Percentiles rank a stretch among this genome's conserved stretches.
Evolutionary conservation across 2,797 vertebrate species (phyloP).

Genomic region (Pseudochromis fuscus): DNA sequence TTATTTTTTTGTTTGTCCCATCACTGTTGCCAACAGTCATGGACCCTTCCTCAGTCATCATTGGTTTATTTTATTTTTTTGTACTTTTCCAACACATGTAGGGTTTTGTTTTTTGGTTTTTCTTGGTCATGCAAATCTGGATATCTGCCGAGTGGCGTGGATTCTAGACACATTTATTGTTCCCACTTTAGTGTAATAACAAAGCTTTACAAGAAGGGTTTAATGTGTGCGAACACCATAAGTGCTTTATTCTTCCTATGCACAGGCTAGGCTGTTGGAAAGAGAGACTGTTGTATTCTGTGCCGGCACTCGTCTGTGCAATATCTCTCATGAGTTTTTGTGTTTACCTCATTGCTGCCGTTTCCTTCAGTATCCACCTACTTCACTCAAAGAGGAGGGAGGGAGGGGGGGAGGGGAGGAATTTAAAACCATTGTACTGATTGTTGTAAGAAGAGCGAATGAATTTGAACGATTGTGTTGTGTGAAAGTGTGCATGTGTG

Average conservation of each 20-base stretch:
- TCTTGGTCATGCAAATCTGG: slow-evolving; percentile 68
- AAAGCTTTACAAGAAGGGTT: slow-evolving; percentile 90
- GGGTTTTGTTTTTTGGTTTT: no score
- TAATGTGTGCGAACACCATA: slow-evolving; percentile 96
- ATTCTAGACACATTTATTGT: slow-evolving; percentile 61
- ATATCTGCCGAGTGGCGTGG: slow-evolving; percentile 60
- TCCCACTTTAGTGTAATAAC: slow-evolving; percentile 81
- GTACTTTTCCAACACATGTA: slow-evolving; percentile 59
- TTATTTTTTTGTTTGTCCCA: slow-evolving; percentile 52
- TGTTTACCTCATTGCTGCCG: slow-evolving; percentile 80
- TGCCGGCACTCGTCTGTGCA: slow-evolving; percentile 94
- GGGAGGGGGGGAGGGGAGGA: not conserved
- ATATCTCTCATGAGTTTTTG: slow-evolving; percentile 83
- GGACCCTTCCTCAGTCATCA: slow-evolving; percentile 69
- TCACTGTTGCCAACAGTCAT: slow-evolving; percentile 79
- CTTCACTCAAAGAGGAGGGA: slow-evolving; percentile 34
- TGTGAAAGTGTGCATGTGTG: slow-evolving; percentile 27
- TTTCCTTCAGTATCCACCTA: slow-evolving; percentile 63
- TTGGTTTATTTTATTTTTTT: slow-evolving; percentile 50
- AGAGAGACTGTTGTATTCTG: slow-evolving; percentile 93
- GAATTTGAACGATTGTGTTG: slow-evolving; percentile 39
- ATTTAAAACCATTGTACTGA: slow-evolving; percentile 66
- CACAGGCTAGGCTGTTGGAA: slow-evolving; percentile 96
- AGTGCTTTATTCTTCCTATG: slow-evolving; percentile 99
- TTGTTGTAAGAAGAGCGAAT: slow-evolving; percentile 56